A percentile compares a stretch with the other conserved stretches of the same genome.
Conservation (phyloP, 1,140 invertebrate genomes). For the Doryteuthis pealeii region DNA sequence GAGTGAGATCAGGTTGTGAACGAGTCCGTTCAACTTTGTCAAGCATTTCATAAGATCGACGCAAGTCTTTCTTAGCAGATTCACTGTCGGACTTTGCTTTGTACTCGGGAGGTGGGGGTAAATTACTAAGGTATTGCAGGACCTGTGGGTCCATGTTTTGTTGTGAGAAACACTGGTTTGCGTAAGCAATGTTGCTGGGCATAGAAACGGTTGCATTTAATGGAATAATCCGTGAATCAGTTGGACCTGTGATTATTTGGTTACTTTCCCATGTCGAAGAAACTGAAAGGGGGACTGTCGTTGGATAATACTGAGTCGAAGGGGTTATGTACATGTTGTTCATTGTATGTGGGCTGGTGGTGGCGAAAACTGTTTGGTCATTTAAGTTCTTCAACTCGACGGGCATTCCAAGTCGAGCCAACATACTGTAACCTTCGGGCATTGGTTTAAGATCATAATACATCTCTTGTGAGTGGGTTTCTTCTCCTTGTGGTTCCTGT, state of each 20-base stretch:
- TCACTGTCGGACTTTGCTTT: conserved; percentile 62
- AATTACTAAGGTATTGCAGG: conserved; percentile 34
- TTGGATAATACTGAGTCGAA: conserved; percentile 24
- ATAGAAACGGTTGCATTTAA: conserved; percentile 12
- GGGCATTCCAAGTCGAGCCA: conserved; percentile 59
- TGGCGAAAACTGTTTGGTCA: background rate
- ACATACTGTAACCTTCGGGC: conserved; percentile 63
- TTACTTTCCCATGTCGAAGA: background rate
- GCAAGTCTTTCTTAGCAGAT: conserved; percentile 55
- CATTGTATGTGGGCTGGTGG: conserved; percentile 19
- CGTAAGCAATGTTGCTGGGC: conserved; percentile 6
- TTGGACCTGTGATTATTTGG: background rate
- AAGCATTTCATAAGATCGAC: conserved; percentile 44
- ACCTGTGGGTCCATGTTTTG: conserved; percentile 14
- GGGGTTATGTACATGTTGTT: conserved; percentile 25
- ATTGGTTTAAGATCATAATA: conserved; percentile 60
- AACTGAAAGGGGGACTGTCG: conserved; percentile 21
- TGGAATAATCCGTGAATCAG: background rate
- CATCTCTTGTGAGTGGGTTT: conserved; percentile 58
- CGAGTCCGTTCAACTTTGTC: conserved; percentile 56
- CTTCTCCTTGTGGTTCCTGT: conserved; percentile 90
- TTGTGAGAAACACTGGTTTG: background rate
- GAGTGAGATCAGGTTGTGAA: conserved; percentile 73
- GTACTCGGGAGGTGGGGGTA: conserved; percentile 53
- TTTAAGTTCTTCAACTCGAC: conserved; percentile 10